A percentile compares a stretch with the other conserved stretches of the same genome.
Evolutionary conservation across 2,113 vertebrate genomes (phyloP).

Genomic region (Myrmecophaga tridactyla): DNA sequence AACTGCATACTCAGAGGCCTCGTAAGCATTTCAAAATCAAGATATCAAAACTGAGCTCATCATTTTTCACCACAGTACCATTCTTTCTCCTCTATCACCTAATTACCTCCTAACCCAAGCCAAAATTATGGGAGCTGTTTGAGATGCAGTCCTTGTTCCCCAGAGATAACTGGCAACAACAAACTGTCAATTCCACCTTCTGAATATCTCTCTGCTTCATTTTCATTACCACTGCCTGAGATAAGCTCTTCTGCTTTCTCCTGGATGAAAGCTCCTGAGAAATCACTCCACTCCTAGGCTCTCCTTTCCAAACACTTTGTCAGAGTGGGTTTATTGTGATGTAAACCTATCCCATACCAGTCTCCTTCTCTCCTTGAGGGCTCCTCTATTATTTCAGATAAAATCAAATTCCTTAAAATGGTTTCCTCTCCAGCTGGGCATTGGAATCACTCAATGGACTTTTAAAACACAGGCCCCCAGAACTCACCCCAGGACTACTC

Average conservation of each 20-base stretch:
- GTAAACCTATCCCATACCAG: neutral
- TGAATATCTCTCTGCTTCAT: neutral
- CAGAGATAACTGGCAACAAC: neutral
- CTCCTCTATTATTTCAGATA: neutral
- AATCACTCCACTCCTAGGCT: neutral
- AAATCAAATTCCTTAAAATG: neutral
- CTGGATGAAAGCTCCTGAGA: neutral
- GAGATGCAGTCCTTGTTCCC: neutral
- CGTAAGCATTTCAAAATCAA: slow-evolving; percentile 19
- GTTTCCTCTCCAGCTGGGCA: neutral
- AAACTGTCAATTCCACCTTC: neutral
- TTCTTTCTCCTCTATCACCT: neutral
- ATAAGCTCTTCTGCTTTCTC: neutral
- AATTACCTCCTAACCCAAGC: neutral
- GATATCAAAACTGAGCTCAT: slow-evolving; percentile 35
- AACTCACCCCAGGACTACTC: neutral
- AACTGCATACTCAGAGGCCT: neutral
- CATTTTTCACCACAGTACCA: neutral
- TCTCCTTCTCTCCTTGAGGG: neutral
- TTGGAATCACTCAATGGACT: neutral
- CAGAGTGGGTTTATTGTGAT: neutral
- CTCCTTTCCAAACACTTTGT: neutral
- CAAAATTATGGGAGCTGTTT: neutral
- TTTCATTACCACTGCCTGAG: neutral
- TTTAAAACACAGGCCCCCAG: neutral